Evolutionary conservation across 2,113 vertebrate species (phyloP).

Genomic region (Sporophila hypoxantha): DNA sequence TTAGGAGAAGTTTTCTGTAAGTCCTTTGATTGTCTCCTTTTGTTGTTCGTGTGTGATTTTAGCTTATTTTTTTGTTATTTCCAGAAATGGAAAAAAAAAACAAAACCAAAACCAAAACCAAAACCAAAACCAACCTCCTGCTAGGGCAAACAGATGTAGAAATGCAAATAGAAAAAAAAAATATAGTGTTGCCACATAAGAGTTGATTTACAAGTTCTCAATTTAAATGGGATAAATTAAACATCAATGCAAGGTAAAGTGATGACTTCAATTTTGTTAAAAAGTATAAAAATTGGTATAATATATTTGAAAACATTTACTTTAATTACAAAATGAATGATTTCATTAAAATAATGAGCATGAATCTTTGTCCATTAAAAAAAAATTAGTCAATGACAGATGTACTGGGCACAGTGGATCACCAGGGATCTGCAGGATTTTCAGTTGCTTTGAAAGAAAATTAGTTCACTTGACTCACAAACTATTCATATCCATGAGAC

Average conservation of each 20-base stretch:
- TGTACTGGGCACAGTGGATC: fast-evolving
- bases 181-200: not conserved
- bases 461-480: not conserved
- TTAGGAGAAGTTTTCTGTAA: not conserved
- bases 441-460: not conserved
- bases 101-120: fast-evolving
- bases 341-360: not conserved
- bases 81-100: not conserved
- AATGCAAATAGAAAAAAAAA: not conserved
- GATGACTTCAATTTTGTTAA: not conserved
- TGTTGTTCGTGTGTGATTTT: not conserved
- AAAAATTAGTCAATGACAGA: not conserved
- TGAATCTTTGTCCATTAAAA: not conserved
- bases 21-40: not conserved
- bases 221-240: not conserved
- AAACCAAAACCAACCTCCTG: not conserved
- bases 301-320: not conserved
- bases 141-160: not conserved
- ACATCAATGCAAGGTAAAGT: not conserved
- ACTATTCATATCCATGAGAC: not conserved
- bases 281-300: not conserved
- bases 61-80: not conserved
- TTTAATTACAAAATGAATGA: not conserved
- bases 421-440: not conserved
- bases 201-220: not conserved